Evolutionary conservation across 2,888 invertebrate genomes (phyloP).

Genomic region (Brenthis hecate): DNA sequence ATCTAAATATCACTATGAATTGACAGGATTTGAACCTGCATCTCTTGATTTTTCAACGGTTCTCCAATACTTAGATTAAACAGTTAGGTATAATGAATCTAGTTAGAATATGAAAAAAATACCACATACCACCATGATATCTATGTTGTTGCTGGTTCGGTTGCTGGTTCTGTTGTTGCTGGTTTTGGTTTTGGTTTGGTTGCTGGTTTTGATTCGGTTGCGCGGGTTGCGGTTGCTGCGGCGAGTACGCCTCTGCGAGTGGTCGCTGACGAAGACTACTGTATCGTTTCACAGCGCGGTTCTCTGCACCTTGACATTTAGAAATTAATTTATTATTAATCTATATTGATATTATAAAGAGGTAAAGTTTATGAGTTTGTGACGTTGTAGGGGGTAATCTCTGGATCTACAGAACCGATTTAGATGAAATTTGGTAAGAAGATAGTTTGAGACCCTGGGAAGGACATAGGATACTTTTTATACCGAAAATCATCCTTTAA

Average conservation of each 20-base stretch:
- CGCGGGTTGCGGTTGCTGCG: conserved; percentile 54
- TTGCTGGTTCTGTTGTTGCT: conserved; percentile 44
- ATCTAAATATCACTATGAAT: no score
- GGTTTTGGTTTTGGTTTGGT: conserved; percentile 32
- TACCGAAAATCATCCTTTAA: no score
- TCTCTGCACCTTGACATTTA: conserved; percentile 43
- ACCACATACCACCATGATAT: conserved; percentile 59
- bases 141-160: conserved; percentile 40
- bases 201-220: conserved; percentile 39
- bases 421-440: no score
- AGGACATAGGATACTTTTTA: no score
- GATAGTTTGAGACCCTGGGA: no score
- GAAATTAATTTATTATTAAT: not conserved
- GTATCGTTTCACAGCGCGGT: conserved; percentile 80
- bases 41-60: no score
- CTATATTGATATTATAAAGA: no score
- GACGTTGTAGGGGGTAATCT: no score
- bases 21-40: no score
- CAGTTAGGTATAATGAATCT: not conserved
- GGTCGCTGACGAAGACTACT: conserved; percentile 83
- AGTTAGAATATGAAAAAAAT: not conserved
- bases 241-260: conserved; percentile 78
- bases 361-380: no score
- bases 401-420: no score
- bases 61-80: no score